Evolutionary conservation across 2,797 vertebrate species (phyloP), one percentile per base, ranked within the genome.

Genomic region (Acanthurus lineatus): DNA sequence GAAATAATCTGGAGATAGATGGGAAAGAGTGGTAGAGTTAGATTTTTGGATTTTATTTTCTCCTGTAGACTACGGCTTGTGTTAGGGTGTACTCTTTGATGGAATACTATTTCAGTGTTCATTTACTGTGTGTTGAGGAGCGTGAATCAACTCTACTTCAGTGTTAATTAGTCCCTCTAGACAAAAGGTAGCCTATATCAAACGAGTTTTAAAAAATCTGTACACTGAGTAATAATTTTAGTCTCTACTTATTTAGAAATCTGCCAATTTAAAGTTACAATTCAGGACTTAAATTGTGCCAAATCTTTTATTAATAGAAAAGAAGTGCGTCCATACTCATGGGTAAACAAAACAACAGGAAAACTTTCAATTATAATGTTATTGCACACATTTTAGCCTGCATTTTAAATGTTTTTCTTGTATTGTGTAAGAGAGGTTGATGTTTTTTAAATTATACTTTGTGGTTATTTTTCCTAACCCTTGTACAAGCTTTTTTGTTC

Each of bases 241-340:
- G n/a, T 61, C 22, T 20, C 22, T 42, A 6, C 17, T n/a, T 54
- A 22, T 75, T 49, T 67, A 17, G 19, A 32, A 3, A 1, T 20
- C 1, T 70, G 32, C 35, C 59, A 11, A 71, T 79, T 71, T 63
- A 59, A 16, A 40, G 5, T 42, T 20, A 32, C 51, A 66, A 51
- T 69, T 59, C 20, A 65, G 35, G 9, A 51, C 44, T 52, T 70
- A 57, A 22, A 67, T 42, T 17, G n/a, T 11, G 4, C 51, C 52
- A 9, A 42, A 64, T 69, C 9, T 57, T 65, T 60, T 14, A 40
- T 20, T 42, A 54, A 76, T 22, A 35, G 9, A 66, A 61, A 54
- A 35, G 0, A 60, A 22, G 4, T 63, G 38, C 5, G 15, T 68
- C 8, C 9, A 17, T 5, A 54, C 10, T 48, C 11, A 40, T 6